Conservation (phyloP, 2,113 vertebrate species). For the Elaphurus davidianus region DNA sequence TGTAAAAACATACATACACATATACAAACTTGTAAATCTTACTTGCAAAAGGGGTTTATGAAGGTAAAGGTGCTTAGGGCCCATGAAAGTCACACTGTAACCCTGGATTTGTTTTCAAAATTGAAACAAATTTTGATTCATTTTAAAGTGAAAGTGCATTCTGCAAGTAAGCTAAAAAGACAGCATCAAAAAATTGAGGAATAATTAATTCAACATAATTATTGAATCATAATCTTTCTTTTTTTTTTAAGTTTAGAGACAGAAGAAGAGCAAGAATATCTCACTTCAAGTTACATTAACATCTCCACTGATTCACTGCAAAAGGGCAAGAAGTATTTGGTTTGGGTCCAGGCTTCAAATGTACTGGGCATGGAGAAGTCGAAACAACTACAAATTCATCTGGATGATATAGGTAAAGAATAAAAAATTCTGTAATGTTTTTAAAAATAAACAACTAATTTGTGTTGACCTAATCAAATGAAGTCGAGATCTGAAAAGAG, state of each 20-base stretch:
- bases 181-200: neutral
- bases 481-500: neutral
- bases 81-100: neutral
- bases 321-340: neutral
- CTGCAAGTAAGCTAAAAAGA: neutral
- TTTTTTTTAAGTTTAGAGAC: constrained; percentile 65
- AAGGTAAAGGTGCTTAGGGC: neutral
- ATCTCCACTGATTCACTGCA: constrained; percentile 67
- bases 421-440: neutral
- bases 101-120: neutral
- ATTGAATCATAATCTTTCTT: neutral
- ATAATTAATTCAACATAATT: neutral
- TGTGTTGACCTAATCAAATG: neutral
- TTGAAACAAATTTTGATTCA: neutral
- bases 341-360: constrained; percentile 78
- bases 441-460: neutral
- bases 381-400: neutral
- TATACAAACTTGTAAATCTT: neutral
- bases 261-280: constrained; percentile 59
- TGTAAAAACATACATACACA: neutral
- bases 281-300: constrained; percentile 16
- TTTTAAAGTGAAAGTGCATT: neutral
- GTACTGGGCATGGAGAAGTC: constrained; percentile 71
- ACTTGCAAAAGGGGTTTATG: neutral
- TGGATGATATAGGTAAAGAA: constrained; percentile 78